These are phyloP conservation scores for Euura saliciscinereae DNA, from an alignment of 1,140 invertebrate genomes.

Conservation along the genomic window DNA sequence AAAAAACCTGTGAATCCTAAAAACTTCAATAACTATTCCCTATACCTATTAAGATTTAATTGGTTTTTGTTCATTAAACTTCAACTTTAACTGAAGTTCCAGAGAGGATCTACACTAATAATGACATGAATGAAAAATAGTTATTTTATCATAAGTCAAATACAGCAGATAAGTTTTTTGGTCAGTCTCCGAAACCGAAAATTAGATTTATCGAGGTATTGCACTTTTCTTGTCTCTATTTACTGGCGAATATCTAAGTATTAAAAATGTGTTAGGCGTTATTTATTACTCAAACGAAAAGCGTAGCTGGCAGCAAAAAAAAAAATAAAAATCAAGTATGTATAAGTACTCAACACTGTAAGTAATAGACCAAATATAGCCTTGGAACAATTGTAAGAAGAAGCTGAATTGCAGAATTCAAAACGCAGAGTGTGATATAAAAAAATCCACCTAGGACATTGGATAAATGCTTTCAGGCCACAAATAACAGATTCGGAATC, in stretches of 20 bases:
- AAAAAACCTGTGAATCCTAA: too few relatives aligned
- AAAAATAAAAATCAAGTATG: not conserved
- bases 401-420: not conserved
- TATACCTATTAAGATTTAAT: too few relatives aligned
- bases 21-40: too few relatives aligned
- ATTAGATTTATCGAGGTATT: not conserved
- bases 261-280: not conserved
- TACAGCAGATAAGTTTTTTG: not conserved
- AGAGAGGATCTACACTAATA: too few relatives aligned
- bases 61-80: too few relatives aligned
- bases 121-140: too few relatives aligned
- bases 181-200: not conserved
- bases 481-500: not conserved
- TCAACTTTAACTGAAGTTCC: too few relatives aligned
- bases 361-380: not conserved
- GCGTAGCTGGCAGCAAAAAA: not conserved
- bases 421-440: not conserved
- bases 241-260: not conserved
- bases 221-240: not conserved
- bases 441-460: not conserved
- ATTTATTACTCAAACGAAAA: too few relatives aligned
- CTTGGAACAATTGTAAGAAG: not conserved
- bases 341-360: not conserved
- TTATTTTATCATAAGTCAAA: not conserved
- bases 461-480: not conserved